Base-by-base conservation (phyloP, 1,140 invertebrate genomes). In the Achroia grisella region DNA sequence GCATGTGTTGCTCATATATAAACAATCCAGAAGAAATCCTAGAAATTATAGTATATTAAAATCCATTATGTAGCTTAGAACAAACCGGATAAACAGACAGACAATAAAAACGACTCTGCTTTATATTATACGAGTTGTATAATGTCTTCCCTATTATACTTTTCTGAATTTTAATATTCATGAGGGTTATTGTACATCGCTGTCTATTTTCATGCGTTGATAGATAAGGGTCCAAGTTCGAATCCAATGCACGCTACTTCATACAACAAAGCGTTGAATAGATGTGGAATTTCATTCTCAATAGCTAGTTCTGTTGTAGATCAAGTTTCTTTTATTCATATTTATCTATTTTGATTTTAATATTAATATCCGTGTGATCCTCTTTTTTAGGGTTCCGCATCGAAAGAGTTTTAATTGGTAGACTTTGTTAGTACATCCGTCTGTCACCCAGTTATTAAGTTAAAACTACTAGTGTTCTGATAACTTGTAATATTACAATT, bases 311-410 rank as follows among this genome's bases (percentile, higher is more conserved):
- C n/a, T n/a, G 45, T 55, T 30, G 4, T 10, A 27, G 47, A 51
- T 62, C 55, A 31, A 44, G 49, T 62, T 54, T 45, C 54, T 41
- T 44, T 60, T 55, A 48, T 35, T 52, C 8, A 39, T 28, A 12
- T 34, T 40, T 44, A 28, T 51, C 53, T 54, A 54, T 57, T n/a
- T n/a, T n/a, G n/a, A n/a, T 56, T 37, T 36, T 32, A 31, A 40
- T 52, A 49, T 39, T 54, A 53, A 60, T 44, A 56, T 39, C 43
- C 54, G 51, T 62, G 59, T 43, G 59, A 35, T 8, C 4, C 10
- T 35, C 11, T 12, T 35, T 8, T 15, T 5, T 4, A 35, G 33
- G 33, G 33, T 4, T 15, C 12, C 2, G 28, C 33, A 35, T 14
- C 2, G 12, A 10, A 10, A 14, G 8, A 35, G 4, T 14, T 9